These are phyloP conservation scores for Acromyrmex charruanus DNA, from an alignment of 1,140 invertebrate species.

Conservation along the genomic window DNA sequence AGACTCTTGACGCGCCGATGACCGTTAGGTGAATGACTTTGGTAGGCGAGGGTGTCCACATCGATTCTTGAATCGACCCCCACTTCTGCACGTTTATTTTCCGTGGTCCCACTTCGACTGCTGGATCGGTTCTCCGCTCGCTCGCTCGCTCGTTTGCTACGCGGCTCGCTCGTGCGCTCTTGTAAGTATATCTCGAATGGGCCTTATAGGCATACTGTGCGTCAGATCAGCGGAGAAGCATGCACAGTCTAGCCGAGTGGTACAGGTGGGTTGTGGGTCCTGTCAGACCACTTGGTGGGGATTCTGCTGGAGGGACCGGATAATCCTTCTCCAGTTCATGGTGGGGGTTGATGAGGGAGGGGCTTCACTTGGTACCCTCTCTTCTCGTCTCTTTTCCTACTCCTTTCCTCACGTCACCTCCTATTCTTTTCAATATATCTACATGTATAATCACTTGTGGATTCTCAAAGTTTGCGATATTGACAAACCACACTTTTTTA, in stretches of 20 bases:
- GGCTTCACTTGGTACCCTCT: conserved; percentile 79
- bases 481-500: not conserved
- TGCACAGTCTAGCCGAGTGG: conserved; percentile 80
- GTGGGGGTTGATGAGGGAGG: conserved; percentile 80
- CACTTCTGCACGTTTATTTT: conserved; percentile 70
- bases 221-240: conserved; percentile 78
- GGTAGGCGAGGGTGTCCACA: conserved; percentile 77
- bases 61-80: conserved; percentile 79
- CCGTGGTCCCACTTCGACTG: conserved; percentile 71
- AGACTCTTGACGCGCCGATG: conserved; percentile 79
- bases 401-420: conserved; percentile 55
- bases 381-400: conserved; percentile 66
- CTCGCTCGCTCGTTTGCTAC: conserved; percentile 31
- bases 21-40: conserved; percentile 84
- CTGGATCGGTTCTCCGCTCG: conserved; percentile 53
- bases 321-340: conserved; percentile 56
- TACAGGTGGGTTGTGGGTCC: conserved; percentile 83
- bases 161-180: conserved; percentile 65
- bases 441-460: conserved; percentile 1
- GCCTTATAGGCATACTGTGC: conserved; percentile 82
- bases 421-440: conserved; percentile 57
- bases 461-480: conserved; percentile 6
- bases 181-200: conserved; percentile 78
- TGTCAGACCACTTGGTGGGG: conserved; percentile 75
- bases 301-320: conserved; percentile 67